These are phyloP conservation scores for Folsomia manolachei DNA, from an alignment of 2,888 invertebrate species.

Conservation along the genomic window DNA sequence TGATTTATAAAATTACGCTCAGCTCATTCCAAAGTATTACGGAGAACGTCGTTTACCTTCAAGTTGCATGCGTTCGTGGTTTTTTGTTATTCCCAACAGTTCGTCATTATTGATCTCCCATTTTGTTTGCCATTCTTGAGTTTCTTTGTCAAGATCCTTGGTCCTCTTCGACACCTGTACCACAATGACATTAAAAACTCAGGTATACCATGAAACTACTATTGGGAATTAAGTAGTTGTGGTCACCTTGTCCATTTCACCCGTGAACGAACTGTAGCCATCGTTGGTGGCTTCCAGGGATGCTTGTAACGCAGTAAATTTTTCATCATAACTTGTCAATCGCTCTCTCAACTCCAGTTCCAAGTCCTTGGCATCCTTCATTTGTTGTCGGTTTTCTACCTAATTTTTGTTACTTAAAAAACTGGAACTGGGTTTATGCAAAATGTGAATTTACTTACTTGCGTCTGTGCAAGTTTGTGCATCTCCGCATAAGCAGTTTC, in stretches of 20 bases:
- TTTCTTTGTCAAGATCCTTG: constrained; percentile 43
- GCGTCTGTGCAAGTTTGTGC: constrained; percentile 41
- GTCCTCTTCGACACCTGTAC: constrained; percentile 37
- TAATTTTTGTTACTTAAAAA: no score
- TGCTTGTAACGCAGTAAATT: constrained; percentile 42
- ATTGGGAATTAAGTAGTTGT: no score
- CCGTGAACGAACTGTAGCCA: constrained; percentile 44
- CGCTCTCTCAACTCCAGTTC: constrained; percentile 41
- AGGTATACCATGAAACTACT: no score
- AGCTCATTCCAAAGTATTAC: neutral
- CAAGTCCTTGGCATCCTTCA: constrained; percentile 47
- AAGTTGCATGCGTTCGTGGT: constrained; percentile 42
- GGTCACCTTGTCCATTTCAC: constrained; percentile 46
- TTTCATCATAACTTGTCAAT: constrained; percentile 47
- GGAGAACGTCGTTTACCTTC: constrained; percentile 22
- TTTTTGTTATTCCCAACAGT: constrained; percentile 31
- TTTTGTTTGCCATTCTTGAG: constrained; percentile 43
- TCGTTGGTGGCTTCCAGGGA: constrained; percentile 41
- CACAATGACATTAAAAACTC: no score
- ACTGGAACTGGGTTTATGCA: no score
- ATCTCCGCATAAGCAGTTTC: constrained; percentile 45
- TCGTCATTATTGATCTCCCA: constrained; percentile 45
- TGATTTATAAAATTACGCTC: neutral
- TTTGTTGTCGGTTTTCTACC: constrained; percentile 39
- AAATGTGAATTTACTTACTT: no score